phyloP scores from a whole-genome alignment of 2,888 invertebrate species.

The Drosophila imparisetae region DNA sequence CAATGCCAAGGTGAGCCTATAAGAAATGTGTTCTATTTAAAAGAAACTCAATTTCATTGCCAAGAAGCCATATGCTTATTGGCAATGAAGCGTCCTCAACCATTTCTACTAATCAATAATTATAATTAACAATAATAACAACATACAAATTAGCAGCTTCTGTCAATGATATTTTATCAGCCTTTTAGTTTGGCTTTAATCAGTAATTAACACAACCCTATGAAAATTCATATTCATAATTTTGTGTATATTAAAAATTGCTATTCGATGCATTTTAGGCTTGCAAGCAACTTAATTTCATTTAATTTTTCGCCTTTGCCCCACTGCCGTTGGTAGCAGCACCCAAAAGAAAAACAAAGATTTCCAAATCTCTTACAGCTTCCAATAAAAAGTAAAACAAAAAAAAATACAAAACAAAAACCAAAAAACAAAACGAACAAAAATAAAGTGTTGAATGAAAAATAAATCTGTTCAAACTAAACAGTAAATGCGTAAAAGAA shows the following conservation, averaged over 20 bases:
- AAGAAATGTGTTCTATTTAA: not conserved
- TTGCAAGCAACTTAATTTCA: conserved; percentile 54
- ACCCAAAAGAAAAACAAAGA: conserved; percentile 41
- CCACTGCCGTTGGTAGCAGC: conserved; percentile 24
- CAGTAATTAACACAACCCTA: conserved; percentile 47
- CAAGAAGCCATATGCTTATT: conserved; percentile 1
- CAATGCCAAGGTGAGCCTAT: conserved; percentile 74
- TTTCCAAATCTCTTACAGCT: conserved; percentile 37
- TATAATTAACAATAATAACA: not conserved
- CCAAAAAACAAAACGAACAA: conserved; percentile 20
- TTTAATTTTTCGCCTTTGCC: conserved; percentile 51
- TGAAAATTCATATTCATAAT: conserved; percentile 20
- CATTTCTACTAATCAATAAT: not conserved
- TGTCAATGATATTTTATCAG: conserved; percentile 32
- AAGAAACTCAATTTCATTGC: not conserved
- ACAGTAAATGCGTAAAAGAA: conserved; percentile 30
- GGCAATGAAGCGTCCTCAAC: conserved; percentile 9
- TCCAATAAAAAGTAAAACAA: not conserved
- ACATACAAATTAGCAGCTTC: conserved; percentile 10
- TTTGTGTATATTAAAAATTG: not conserved
- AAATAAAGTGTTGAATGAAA: conserved; percentile 44
- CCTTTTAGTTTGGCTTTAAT: conserved; percentile 13
- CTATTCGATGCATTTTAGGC: conserved; percentile 32
- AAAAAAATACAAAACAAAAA: conserved; percentile 15
- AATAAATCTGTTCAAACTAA: conserved; percentile 29